Conservation (phyloP, 2,797 vertebrate species). For the Cossypha niveicapilla region DNA sequence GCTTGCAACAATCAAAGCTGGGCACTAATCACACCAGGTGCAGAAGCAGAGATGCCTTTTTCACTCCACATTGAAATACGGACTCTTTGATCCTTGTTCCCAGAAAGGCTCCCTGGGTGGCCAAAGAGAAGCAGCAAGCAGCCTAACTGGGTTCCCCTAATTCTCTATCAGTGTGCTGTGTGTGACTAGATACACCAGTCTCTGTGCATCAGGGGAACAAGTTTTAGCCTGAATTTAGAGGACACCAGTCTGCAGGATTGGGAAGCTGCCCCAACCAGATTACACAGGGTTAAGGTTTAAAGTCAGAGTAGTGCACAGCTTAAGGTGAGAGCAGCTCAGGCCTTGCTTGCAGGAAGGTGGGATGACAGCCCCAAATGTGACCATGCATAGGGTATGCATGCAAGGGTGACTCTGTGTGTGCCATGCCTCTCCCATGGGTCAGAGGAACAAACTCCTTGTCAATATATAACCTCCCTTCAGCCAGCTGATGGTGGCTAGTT, state of each 20-base stretch:
- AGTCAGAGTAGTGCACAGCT: not conserved
- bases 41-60: not conserved
- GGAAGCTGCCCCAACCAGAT: not conserved
- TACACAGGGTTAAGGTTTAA: not conserved
- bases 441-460: not conserved
- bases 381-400: too few relatives aligned
- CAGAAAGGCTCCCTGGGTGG: not conserved
- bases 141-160: not conserved
- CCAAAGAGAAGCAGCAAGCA: not conserved
- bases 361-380: not conserved
- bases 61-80: rapidly evolving
- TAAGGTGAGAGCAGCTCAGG: not conserved
- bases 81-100: not conserved
- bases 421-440: not conserved
- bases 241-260: not conserved
- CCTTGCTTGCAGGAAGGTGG: not conserved
- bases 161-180: rapidly evolving
- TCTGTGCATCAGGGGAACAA: not conserved
- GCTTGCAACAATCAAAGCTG: not conserved
- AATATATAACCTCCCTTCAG: not conserved
- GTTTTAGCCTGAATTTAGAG: not conserved
- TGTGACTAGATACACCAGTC: not conserved
- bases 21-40: not conserved
- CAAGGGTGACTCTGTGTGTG: rapidly evolving
- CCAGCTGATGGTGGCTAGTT: not conserved